Conservation (phyloP, 2,888 invertebrate species). For the Tinea pellionella region DNA sequence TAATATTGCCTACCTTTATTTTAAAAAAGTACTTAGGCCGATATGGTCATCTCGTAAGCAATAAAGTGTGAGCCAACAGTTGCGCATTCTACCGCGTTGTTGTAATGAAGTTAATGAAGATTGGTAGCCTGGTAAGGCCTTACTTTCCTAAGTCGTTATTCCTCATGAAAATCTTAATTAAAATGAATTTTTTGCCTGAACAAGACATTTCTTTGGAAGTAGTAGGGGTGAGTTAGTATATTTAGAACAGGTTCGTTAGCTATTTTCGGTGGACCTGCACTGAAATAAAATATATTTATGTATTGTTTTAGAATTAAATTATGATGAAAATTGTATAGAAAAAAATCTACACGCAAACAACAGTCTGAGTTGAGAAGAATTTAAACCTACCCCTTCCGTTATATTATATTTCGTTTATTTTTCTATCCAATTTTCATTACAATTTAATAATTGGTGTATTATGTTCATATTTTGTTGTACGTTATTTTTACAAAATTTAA, state of each 20-base stretch:
- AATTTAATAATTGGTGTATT: no score
- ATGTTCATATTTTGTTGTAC: not conserved
- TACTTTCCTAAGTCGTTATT: conserved; percentile 41
- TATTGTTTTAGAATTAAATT: no score
- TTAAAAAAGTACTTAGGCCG: not conserved
- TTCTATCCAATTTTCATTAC: no score
- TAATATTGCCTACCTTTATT: not conserved
- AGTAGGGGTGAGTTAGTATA: not conserved
- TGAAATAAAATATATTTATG: no score
- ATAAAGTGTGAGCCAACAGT: not conserved
- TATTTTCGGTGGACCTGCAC: no score
- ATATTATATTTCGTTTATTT: no score
- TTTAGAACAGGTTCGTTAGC: no score
- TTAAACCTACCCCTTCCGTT: no score
- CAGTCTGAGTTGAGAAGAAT: no score
- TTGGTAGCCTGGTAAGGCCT: conserved; percentile 51
- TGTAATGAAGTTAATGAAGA: conserved; percentile 57
- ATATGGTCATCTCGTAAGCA: not conserved
- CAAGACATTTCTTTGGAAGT: conserved; percentile 29
- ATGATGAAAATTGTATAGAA: no score
- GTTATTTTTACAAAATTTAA: not conserved
- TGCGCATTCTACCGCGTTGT: not conserved
- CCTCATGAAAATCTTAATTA: conserved; percentile 58
- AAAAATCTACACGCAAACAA: no score
- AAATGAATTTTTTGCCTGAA: conserved; percentile 55